Evolutionary conservation across 2,113 vertebrate species (phyloP).

Genomic region (Aegithalos caudatus): DNA sequence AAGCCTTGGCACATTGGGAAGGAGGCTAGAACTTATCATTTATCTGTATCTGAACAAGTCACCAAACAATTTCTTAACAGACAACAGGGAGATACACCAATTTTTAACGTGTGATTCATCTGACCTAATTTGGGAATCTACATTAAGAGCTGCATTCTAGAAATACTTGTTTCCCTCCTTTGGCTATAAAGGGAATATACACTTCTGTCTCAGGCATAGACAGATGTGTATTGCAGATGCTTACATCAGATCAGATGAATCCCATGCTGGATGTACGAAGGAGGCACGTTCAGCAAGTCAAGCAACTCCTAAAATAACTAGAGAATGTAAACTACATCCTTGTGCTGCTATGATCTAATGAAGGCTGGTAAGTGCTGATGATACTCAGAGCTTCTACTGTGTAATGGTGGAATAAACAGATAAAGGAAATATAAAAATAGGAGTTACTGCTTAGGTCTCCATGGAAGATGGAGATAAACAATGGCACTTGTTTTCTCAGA

Average conservation of each 20-base stretch:
- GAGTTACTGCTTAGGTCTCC: neutral
- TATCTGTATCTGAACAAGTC: neutral
- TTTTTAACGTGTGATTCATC: neutral
- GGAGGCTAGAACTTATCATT: neutral
- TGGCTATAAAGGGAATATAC: conserved; percentile 2
- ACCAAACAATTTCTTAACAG: neutral
- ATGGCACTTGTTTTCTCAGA: neutral
- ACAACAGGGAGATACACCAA: neutral
- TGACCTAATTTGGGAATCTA: neutral
- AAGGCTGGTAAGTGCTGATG: neutral
- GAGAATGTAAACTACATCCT: neutral
- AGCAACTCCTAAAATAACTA: conserved; percentile 12
- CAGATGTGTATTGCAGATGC: neutral
- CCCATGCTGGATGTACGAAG: neutral
- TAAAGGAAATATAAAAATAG: neutral
- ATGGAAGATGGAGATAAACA: neutral
- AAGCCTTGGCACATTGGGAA: neutral
- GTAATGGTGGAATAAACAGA: neutral
- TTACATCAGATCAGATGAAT: neutral
- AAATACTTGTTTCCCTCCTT: neutral
- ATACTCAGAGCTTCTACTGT: neutral
- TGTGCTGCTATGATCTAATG: neutral
- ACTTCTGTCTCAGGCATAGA: neutral
- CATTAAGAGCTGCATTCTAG: neutral
- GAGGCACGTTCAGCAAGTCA: neutral